Percentiles rank a stretch among this genome's conserved stretches.
These are phyloP conservation scores for Acromyrmex heyeri DNA, from an alignment of 1,140 invertebrate genomes.

Conservation along the genomic window DNA sequence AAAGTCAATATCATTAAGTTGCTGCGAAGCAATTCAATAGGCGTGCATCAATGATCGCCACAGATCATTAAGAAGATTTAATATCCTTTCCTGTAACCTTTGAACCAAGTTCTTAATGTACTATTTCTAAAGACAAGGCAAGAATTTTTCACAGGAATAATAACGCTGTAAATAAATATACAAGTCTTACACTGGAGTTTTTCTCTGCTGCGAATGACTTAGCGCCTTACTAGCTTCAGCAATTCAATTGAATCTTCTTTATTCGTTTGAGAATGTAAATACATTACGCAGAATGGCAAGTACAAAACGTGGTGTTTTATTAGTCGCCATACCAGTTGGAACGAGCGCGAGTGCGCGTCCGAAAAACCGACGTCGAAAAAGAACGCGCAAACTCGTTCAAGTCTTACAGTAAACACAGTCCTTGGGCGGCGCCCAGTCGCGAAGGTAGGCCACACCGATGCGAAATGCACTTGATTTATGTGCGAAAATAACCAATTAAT, in stretches of 20 bases:
- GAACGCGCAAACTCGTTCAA: slow-evolving; percentile 65
- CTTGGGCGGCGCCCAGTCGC: slow-evolving; percentile 72
- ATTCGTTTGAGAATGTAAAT: not conserved
- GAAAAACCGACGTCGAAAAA: slow-evolving; percentile 63
- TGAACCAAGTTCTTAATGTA: not conserved
- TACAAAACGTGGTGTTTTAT: slow-evolving; percentile 37
- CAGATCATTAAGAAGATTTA: slow-evolving; percentile 40
- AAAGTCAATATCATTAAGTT: slow-evolving; percentile 40
- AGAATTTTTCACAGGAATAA: not conserved
- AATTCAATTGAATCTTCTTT: slow-evolving; percentile 39
- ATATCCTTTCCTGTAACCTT: not conserved
- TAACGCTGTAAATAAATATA: slow-evolving; percentile 32
- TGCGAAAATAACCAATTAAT: slow-evolving; percentile 80
- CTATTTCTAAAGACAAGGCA: slow-evolving; percentile 39
- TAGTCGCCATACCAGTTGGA: slow-evolving; percentile 47
- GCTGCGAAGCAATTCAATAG: slow-evolving; percentile 8
- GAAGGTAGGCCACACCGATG: slow-evolving; percentile 71
- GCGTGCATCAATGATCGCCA: not conserved
- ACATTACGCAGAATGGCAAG: not conserved
- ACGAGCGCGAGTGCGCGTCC: slow-evolving; percentile 8
- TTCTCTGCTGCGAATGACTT: not conserved
- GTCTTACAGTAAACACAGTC: slow-evolving; percentile 61
- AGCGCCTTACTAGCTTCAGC: not conserved
- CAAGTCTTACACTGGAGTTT: not conserved
- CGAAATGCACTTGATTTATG: slow-evolving; percentile 75